Conservation (phyloP, 2,888 invertebrate species). For the Synanthedon vespiformis region DNA sequence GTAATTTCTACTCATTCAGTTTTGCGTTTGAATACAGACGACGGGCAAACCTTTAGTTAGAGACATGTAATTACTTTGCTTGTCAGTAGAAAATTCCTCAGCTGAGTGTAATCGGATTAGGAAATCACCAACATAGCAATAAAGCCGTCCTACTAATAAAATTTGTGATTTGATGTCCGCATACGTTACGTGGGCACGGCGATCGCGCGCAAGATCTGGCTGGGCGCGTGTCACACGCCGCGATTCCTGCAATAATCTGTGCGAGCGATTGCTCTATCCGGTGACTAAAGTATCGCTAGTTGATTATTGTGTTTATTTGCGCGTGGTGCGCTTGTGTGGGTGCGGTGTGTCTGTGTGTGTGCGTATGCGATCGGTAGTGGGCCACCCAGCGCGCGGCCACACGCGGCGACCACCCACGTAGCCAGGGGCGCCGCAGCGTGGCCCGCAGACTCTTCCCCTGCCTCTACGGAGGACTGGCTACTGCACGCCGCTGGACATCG, state of each 20-base stretch:
- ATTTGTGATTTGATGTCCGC: conserved; percentile 25
- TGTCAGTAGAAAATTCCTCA: not conserved
- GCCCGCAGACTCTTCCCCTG: conserved; percentile 30
- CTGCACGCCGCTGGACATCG: conserved; percentile 23
- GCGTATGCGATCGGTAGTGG: conserved; percentile 51
- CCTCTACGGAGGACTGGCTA: conserved; percentile 9
- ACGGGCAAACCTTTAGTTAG: too few relatives aligned
- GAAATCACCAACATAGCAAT: conserved; percentile 23
- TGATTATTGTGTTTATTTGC: conserved; percentile 70
- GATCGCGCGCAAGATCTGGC: not conserved
- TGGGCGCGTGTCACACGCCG: conserved; percentile 50
- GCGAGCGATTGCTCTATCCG: conserved; percentile 63
- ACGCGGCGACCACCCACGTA: conserved; percentile 67
- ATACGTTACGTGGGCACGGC: conserved; percentile 9
- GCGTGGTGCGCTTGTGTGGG: conserved; percentile 48
- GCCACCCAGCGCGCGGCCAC: conserved; percentile 68
- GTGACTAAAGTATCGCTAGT: conserved; percentile 68
- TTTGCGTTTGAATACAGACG: too few relatives aligned
- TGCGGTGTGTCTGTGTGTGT: conserved; percentile 41
- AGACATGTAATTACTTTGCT: too few relatives aligned
- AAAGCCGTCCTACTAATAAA: conserved; percentile 12
- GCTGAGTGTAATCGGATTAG: conserved; percentile 28
- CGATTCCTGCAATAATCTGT: conserved; percentile 51
- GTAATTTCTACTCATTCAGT: too few relatives aligned
- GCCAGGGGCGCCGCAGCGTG: conserved; percentile 51